Evolutionary conservation across 2,888 invertebrate species (phyloP), one percentile per base, ranked within the genome.

Genomic region (Steinernema carpocapsae): DNA sequence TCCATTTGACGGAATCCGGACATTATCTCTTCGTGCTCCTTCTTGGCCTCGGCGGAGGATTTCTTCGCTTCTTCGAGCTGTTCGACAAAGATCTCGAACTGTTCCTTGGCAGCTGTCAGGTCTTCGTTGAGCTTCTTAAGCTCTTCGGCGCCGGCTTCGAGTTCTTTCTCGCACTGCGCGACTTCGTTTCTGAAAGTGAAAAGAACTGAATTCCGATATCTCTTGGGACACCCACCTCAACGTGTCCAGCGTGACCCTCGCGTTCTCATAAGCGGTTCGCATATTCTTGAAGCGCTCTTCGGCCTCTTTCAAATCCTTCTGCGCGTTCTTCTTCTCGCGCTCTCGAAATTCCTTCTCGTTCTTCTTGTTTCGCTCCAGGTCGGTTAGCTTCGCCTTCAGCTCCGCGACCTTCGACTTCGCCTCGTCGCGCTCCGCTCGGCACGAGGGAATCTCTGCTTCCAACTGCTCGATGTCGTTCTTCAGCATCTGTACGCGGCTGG

Each of bases 251-350:
- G 4, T 77, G 43, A 22, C 64, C 59, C 42, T 75, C 37, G 75
- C 72, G 43, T 59, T 72, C 43, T 75, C 48, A 24, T 76, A 76
- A 0, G 73, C 59, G 12, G 59, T 71, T 43, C 75, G 74, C 56
- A 76, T 48, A 22, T 73, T 76, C 37, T 75, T 72, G 17, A 73
- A 10, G 48, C 56, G 48, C 52, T 72, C 22, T 7, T 76, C 77
- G 46, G 75, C 76, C 71, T 76, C 75, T 70, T 79, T 79, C 70
- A 82, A 48, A 43, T 76, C 77, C 56, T 77, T 74, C 70, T 81
- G 72, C 17, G 78, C 79, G 37, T 79, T 78, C 48, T 76, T 77
- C 70, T 79, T 78, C 70, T 83, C 82, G 6, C 75, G 76, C 10
- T 80, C 82, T 45, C 76, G 71, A 48, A 74, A 79, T 43, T 51